Evolutionary conservation across 2,113 vertebrate genomes (phyloP), one percentile per base, ranked within the genome.

Genomic region (Muntiacus reevesi): DNA sequence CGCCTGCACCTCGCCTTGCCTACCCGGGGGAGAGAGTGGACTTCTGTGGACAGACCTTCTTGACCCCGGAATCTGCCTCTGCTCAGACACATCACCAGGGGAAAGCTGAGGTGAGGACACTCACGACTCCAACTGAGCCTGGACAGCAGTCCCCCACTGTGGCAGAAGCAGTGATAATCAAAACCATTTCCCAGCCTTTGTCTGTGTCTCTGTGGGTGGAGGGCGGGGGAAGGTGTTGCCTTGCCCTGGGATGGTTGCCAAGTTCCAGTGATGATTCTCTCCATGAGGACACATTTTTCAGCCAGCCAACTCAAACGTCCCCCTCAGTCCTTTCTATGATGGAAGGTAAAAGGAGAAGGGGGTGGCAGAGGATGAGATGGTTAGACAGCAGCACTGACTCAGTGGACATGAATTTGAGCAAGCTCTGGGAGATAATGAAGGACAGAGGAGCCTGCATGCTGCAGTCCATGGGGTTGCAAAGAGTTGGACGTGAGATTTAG

Each of bases 1-100:
- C 0, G 1, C 21, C 19, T 2, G 2, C 7, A 45, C 12, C 59
- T 1, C 1, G 1, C 21, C 40, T 10, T 19, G 36, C 30, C 45
- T 19, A 10, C 28, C 21, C 1, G 23, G n/a, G 64, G 7, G 36
- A 50, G 54, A 27, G 54, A 27, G 15, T 6, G 9, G 16, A 27
- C 45, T 3, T 30, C 25, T 0, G 19, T 3, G 1, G 6, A 12
- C 16, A 36, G 47, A 64, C n/a, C 7, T 5, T 30, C 4, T 5
- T 30, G 13, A 10, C 17, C 25, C 23, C 3, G 30, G 30, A 78
- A 33, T 43, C 57, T 47, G 47, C 17, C 71, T 93, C 36, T 4
- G 7, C 3, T 33, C 55, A 36, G 10, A 52, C 11, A 11, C 10
- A 16, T 28, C 17, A 43, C 57, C 36, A 16, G 36, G 30, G 82